phyloP scores from a whole-genome alignment of 2,113 vertebrate genomes.

The Sturnus vulgaris region DNA sequence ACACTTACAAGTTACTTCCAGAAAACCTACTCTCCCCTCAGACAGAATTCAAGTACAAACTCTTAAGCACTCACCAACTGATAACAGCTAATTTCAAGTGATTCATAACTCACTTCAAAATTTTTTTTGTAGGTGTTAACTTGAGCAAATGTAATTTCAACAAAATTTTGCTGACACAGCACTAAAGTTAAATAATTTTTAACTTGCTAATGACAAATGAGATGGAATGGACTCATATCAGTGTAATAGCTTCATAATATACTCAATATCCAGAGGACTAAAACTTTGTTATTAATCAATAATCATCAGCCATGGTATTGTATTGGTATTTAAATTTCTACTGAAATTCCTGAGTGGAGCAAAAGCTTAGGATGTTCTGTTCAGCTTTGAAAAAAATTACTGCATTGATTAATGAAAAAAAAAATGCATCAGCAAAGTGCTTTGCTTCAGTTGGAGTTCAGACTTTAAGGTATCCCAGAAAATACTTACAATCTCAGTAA shows the following conservation, averaged over 20 bases:
- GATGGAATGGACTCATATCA: neutral
- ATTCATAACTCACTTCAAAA: neutral
- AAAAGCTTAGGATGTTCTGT: neutral
- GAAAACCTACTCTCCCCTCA: neutral
- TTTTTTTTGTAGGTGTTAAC: neutral
- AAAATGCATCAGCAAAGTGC: neutral
- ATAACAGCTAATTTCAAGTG: neutral
- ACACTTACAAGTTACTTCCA: neutral
- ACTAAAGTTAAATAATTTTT: neutral
- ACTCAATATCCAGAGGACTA: conserved; percentile 16
- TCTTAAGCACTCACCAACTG: neutral
- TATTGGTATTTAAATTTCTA: neutral
- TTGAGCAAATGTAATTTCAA: neutral
- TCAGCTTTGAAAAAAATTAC: neutral
- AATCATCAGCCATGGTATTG: neutral
- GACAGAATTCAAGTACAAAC: neutral
- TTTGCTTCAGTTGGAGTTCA: neutral
- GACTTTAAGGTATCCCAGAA: neutral
- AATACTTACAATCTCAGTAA: neutral
- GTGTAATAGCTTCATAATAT: neutral
- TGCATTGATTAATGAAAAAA: neutral
- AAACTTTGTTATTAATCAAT: conserved; percentile 30
- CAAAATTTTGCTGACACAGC: neutral
- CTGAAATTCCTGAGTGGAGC: neutral
- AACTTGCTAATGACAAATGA: conserved; percentile 16